Conservation (phyloP, 2,797 vertebrate species). For the Pseudochirops corinnae region DNA sequence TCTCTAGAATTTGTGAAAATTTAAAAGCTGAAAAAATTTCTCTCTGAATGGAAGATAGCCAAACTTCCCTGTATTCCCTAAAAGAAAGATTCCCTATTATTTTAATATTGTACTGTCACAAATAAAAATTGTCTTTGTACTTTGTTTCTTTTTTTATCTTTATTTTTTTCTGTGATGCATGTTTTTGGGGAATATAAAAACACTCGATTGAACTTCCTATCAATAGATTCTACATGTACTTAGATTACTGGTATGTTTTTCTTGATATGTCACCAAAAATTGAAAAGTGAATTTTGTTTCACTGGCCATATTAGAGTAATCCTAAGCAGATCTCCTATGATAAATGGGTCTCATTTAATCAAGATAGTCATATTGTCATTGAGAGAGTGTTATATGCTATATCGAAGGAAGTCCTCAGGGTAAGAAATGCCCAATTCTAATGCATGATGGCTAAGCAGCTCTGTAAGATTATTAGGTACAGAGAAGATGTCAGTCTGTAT, state of each 20-base stretch:
- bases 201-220: not conserved
- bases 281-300: not conserved
- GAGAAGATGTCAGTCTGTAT: not conserved
- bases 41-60: not conserved
- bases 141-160: not conserved
- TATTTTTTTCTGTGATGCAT: not conserved
- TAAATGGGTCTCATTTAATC: not conserved
- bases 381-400: not conserved
- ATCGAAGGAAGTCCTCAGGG: not conserved
- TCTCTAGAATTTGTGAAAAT: slow-evolving; percentile 50
- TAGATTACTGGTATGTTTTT: not conserved
- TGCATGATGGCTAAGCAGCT: not conserved
- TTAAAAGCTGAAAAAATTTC: not conserved
- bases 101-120: not conserved
- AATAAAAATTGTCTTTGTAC: not conserved
- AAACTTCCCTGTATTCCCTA: not conserved
- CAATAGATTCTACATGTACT: not conserved
- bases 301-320: not conserved
- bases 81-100: not conserved
- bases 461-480: not conserved
- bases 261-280: not conserved
- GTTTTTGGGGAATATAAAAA: slow-evolving; percentile 17
- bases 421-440: not conserved
- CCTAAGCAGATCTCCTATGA: not conserved
- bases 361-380: not conserved